A percentile compares a stretch with the other conserved stretches of the same genome.
phyloP scores from a whole-genome alignment of 2,888 invertebrate species.

The Margaritifera margaritifera region DNA sequence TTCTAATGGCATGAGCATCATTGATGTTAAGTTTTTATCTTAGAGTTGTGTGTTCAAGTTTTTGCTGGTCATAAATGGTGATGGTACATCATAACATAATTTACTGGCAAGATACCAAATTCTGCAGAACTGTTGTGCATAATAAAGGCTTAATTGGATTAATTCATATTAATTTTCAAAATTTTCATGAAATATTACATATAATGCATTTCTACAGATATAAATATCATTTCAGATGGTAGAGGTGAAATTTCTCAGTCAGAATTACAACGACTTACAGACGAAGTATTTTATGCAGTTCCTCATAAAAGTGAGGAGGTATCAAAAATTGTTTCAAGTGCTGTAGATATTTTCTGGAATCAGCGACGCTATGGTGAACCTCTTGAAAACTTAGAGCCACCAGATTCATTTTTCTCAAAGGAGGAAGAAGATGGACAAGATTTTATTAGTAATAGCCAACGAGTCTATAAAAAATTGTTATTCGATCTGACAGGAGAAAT shows the following conservation, averaged over 20 bases:
- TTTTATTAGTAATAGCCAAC: constrained; percentile 54
- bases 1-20: no score
- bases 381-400: constrained; percentile 51
- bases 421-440: constrained; percentile 43
- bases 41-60: no score
- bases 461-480: constrained; percentile 66
- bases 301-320: constrained; percentile 66
- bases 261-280: constrained; percentile 47
- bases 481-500: constrained; percentile 71
- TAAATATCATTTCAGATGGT: constrained; percentile 24
- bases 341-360: constrained; percentile 67
- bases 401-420: constrained; percentile 45
- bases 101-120: no score
- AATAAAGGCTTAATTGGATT: no score
- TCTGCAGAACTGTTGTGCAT: no score
- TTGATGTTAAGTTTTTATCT: no score
- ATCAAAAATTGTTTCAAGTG: constrained; percentile 47
- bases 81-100: no score
- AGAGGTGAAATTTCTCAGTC: constrained; percentile 25
- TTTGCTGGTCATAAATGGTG: no score
- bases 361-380: constrained; percentile 61
- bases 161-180: no score
- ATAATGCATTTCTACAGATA: no score
- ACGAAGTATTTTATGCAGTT: constrained; percentile 62
- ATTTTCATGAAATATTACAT: no score